Base-by-base conservation (phyloP, 1,140 invertebrate species). In the Pseudoatta argentina region DNA sequence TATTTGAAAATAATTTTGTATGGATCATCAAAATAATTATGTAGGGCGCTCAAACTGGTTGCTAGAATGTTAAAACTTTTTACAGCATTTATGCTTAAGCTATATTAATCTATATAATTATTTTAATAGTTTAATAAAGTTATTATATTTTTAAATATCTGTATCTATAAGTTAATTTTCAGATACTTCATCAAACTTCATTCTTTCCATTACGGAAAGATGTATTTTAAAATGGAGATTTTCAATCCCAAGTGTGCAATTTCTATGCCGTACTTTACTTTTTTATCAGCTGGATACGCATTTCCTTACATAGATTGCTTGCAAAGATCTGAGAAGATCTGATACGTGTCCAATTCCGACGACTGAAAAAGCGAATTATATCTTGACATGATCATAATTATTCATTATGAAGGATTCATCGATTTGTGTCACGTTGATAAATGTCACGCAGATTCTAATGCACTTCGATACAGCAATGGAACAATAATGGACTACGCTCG, bases 341-440 rank as follows among this genome's bases (percentile, higher is more conserved):
- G 0, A 21, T 2, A 14, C 18, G 3, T 75, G 12, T n/a, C 14
- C 2, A 14, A 59, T 76, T 53, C 10, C 24, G n/a, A 27, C 14
- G 0, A 85, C 18, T 78, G 16, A 51, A 51, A 51, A 51, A 51
- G 48, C 5, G 21, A 48, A 10, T 51, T 51, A 63, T 48, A 90
- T 72, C 39, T 59, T 16, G 51, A 10, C n/a, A 14, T 24, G 18
- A 34, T 76, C 14, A 44, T 21, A 63, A 71, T 48, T 75, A 57
- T 76, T 53, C 72, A 67, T 73, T 53, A 51, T 16, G 48, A 86
- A 53, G 48, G 30, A 69, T 24, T 63, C 61, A 64, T 18, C 44
- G 10, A 14, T 24, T 69, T 59, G n/a, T 18, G 1, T 82, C 39
- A 18, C 53, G 27, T 12, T 21, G 21, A 59, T 44, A n/a, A 16